These are phyloP conservation scores for Heliconius sara DNA, from an alignment of 2,888 invertebrate species.

Conservation along the genomic window DNA sequence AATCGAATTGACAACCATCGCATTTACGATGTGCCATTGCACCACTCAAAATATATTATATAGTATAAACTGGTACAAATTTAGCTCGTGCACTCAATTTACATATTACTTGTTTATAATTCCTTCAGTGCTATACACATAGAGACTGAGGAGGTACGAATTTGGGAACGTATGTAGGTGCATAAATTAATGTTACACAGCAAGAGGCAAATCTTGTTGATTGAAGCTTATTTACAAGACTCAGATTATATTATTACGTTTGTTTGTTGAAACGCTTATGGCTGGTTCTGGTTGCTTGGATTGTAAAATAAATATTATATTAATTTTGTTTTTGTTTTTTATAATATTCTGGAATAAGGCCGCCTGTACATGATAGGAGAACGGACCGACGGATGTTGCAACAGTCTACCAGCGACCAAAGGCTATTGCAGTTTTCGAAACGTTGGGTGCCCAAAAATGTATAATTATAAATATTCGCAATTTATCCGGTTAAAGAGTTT, in stretches of 20 bases:
- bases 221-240: neutral
- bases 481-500: too few relatives aligned
- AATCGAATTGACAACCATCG: too few relatives aligned
- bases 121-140: neutral
- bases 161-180: neutral
- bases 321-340: too few relatives aligned
- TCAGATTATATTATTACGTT: neutral
- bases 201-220: slow-evolving; percentile 1
- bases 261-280: neutral
- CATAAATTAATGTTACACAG: neutral
- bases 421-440: too few relatives aligned
- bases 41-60: neutral
- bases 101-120: neutral
- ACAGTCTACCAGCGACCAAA: too few relatives aligned
- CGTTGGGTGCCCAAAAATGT: too few relatives aligned
- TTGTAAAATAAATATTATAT: too few relatives aligned
- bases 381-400: too few relatives aligned
- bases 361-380: too few relatives aligned
- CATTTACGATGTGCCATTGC: too few relatives aligned
- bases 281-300: neutral
- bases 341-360: too few relatives aligned
- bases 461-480: too few relatives aligned
- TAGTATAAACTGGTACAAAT: neutral
- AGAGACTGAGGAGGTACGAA: neutral
- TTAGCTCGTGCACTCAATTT: neutral